Evolutionary conservation across 2,888 invertebrate genomes (phyloP).

Genomic region (Exocentrus adspersus): DNA sequence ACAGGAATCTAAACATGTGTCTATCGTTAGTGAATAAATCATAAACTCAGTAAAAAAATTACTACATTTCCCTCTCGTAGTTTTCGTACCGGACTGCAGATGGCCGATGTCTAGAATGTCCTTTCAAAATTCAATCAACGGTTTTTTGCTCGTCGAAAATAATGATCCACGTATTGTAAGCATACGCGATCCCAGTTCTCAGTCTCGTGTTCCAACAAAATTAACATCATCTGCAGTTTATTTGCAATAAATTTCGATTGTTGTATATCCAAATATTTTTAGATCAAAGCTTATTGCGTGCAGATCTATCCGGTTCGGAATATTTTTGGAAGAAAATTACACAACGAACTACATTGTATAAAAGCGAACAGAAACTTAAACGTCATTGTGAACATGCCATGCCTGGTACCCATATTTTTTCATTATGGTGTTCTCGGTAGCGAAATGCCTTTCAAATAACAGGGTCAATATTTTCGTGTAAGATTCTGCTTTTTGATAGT

Average conservation of each 20-base stretch:
- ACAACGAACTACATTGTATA: not conserved
- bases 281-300: not conserved
- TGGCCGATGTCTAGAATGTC: too few species aligned
- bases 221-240: not conserved
- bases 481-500: constrained; percentile 29
- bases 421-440: not conserved
- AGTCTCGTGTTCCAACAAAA: too few species aligned
- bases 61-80: too few species aligned
- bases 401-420: not conserved
- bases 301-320: not conserved
- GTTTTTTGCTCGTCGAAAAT: too few species aligned
- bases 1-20: too few species aligned
- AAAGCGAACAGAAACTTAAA: not conserved
- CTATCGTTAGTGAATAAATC: too few species aligned
- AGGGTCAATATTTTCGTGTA: constrained; percentile 30
- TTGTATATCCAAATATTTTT: too few species aligned
- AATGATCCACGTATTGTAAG: too few species aligned
- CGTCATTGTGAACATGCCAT: not conserved
- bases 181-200: too few species aligned
- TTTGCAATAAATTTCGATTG: not conserved
- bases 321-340: not conserved
- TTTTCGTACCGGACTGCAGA: too few species aligned
- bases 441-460: not conserved
- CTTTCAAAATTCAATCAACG: too few species aligned
- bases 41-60: too few species aligned